Percentiles rank a stretch among this genome's conserved stretches.
Conservation (phyloP, 2,888 invertebrate species). For the Hemicrepidius hirtus region DNA sequence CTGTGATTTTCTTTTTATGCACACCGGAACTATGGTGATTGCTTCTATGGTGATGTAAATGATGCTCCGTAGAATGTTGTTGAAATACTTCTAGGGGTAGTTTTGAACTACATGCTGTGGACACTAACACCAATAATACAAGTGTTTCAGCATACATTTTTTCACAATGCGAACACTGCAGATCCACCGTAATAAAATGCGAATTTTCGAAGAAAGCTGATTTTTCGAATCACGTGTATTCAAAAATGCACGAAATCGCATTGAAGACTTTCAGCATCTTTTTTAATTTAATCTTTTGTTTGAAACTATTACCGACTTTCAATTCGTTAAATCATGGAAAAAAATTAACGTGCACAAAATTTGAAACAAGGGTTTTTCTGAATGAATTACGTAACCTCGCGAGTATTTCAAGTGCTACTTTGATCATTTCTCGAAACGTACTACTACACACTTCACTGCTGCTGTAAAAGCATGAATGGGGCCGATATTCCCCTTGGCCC, state of each 20-base stretch:
- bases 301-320: not conserved
- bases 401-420: constrained; percentile 63
- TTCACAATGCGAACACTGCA: constrained; percentile 4
- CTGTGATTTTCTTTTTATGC: constrained; percentile 74
- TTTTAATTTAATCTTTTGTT: not conserved
- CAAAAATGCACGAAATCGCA: constrained; percentile 28
- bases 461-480: constrained; percentile 66
- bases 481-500: constrained; percentile 51
- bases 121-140: constrained; percentile 59
- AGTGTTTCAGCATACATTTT: constrained; percentile 62
- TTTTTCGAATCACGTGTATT: constrained; percentile 30
- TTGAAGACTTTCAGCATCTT: constrained; percentile 29
- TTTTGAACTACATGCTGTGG: constrained; percentile 58
- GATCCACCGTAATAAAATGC: not conserved
- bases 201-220: not conserved
- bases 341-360: not conserved
- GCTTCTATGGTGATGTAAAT: constrained; percentile 71
- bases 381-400: constrained; percentile 66
- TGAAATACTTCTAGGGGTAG: constrained; percentile 77
- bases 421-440: constrained; percentile 66
- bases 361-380: constrained; percentile 39
- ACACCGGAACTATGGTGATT: constrained; percentile 74
- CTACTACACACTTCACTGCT: constrained; percentile 62
- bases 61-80: constrained; percentile 63
- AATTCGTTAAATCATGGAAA: not conserved